Percentiles rank a stretch among this genome's conserved stretches.
These are phyloP conservation scores for Linepithema humile DNA, from an alignment of 1,140 invertebrate species.

Conservation along the genomic window DNA sequence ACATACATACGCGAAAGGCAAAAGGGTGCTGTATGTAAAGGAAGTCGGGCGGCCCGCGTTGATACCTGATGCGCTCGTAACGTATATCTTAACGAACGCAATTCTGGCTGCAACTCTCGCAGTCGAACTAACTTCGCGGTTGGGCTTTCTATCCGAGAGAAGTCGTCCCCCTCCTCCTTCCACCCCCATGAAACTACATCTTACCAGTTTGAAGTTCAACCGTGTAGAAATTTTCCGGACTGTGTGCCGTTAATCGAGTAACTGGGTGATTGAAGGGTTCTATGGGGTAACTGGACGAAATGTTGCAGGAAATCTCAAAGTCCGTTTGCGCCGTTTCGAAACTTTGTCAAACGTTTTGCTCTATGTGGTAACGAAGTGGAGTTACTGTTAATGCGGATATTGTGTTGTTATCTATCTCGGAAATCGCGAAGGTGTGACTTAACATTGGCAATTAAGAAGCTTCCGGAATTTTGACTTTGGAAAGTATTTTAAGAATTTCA, in stretches of 20 bases:
- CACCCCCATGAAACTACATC: conserved; percentile 22
- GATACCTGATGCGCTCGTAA: conserved; percentile 35
- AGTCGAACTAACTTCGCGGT: conserved; percentile 22
- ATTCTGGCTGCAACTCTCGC: conserved; percentile 28
- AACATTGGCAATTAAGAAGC: not conserved
- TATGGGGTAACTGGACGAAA: conserved; percentile 28
- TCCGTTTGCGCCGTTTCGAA: conserved; percentile 9
- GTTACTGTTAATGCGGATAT: not conserved
- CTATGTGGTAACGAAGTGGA: not conserved
- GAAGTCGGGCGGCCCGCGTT: conserved; percentile 4
- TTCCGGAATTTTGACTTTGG: not conserved
- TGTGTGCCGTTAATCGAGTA: conserved; percentile 44
- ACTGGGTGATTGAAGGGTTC: conserved; percentile 39
- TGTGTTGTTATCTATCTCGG: not conserved
- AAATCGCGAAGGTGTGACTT: not conserved
- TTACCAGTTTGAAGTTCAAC: conserved; percentile 42
- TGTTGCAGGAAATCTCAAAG: not conserved
- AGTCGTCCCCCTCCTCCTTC: no score
- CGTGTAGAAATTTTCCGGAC: conserved; percentile 50
- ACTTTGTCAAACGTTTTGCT: conserved; percentile 27
- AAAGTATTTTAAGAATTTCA: not conserved
- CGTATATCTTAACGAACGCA: conserved; percentile 49
- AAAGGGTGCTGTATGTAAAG: not conserved
- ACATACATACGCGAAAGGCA: not conserved
- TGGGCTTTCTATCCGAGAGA: conserved; percentile 12